These are phyloP conservation scores for Glomeris maerens DNA, from an alignment of 1,140 invertebrate genomes.

Conservation along the genomic window DNA sequence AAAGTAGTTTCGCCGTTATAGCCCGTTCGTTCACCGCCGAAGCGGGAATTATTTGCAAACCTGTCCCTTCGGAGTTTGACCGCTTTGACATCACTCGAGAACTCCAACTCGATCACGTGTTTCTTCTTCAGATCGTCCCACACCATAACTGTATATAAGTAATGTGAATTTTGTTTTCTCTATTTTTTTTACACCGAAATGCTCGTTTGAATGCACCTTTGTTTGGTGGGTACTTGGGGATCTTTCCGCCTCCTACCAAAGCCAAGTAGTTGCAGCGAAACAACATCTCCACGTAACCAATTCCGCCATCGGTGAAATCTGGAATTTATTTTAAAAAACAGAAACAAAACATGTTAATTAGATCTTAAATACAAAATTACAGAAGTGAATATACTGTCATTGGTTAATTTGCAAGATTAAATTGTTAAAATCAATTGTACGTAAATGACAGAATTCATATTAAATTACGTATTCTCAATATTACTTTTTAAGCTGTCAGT, in stretches of 20 bases:
- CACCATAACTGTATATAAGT: constrained; percentile 60
- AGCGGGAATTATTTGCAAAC: no score
- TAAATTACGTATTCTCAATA: no score
- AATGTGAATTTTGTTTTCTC: neutral
- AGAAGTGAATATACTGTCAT: no score
- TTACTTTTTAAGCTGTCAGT: no score
- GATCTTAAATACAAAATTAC: no score
- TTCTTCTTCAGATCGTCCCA: constrained; percentile 96
- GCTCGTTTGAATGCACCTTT: constrained; percentile 42
- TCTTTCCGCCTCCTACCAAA: constrained; percentile 79
- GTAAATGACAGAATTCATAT: no score
- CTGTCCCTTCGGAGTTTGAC: constrained; percentile 76
- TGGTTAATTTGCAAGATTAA: no score
- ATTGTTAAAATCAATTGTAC: no score
- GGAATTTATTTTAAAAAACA: constrained; percentile 17
- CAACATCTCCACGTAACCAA: constrained; percentile 92
- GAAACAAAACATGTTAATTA: constrained; percentile 11
- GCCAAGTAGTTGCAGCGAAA: constrained; percentile 96
- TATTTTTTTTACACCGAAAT: neutral
- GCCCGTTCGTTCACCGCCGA: no score
- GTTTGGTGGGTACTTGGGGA: constrained; percentile 82
- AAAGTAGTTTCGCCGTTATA: no score
- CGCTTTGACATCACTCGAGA: constrained; percentile 75
- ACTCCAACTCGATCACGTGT: constrained; percentile 82
- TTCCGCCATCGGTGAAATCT: constrained; percentile 53